Percentiles rank a stretch among this genome's conserved stretches.
Conservation (phyloP, 2,113 vertebrate species). For the Siniperca chuatsi region DNA sequence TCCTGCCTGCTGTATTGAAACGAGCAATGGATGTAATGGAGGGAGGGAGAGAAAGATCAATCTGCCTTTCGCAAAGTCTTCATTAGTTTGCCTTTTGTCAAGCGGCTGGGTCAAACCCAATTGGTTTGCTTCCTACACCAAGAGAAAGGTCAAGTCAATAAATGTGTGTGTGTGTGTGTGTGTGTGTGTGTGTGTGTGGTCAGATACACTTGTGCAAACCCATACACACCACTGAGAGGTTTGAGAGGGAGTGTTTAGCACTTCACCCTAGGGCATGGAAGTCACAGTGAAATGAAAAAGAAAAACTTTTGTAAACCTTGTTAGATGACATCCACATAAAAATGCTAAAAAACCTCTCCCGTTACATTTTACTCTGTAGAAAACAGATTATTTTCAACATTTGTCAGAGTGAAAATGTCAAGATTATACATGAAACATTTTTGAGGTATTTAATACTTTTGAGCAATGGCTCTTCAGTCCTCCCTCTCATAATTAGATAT, state of each 20-base stretch:
- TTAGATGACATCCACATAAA: neutral
- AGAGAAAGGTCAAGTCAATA: slow-evolving; percentile 80
- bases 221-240: neutral
- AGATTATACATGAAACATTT: neutral
- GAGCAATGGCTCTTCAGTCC: neutral
- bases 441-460: neutral
- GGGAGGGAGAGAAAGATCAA: slow-evolving; percentile 67
- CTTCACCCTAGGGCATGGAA: neutral
- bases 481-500: slow-evolving; percentile 1
- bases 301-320: neutral
- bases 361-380: neutral
- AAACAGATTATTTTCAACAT: neutral
- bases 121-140: slow-evolving; percentile 60
- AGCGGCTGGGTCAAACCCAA: slow-evolving; percentile 68
- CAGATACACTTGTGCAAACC: slow-evolving; percentile 12
- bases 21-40: slow-evolving; percentile 30
- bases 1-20: slow-evolving; percentile 15
- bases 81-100: slow-evolving; percentile 80
- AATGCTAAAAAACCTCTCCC: neutral
- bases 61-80: slow-evolving; percentile 80
- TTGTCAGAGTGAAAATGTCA: neutral
- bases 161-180: neutral
- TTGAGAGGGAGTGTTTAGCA: slow-evolving; percentile 9
- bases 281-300: slow-evolving; percentile 19
- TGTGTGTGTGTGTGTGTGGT: slow-evolving; percentile 18